Conservation (phyloP, 2,113 vertebrate species). For the Meriones unguiculatus region DNA sequence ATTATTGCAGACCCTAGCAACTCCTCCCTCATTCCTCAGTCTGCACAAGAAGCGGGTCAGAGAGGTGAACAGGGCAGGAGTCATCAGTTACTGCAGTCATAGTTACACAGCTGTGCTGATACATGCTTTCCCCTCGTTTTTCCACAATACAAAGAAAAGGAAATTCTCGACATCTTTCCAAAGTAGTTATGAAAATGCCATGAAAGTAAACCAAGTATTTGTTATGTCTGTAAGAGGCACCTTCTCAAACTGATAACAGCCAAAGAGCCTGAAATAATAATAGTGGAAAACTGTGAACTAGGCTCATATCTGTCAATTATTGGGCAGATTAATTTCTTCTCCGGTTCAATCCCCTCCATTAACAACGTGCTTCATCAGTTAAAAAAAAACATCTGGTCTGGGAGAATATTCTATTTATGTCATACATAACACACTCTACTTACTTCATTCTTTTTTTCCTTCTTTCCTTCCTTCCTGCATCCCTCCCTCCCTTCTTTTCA, state of each 20-base stretch:
- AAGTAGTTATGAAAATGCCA: not conserved
- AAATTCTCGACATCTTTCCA: not conserved
- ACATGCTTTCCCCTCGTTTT: slow-evolving; percentile 35
- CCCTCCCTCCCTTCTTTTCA: not conserved
- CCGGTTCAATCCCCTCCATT: not conserved
- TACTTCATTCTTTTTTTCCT: not conserved
- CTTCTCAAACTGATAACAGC: not conserved
- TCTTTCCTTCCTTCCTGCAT: rapidly evolving
- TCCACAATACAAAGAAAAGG: slow-evolving; percentile 61
- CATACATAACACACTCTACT: not conserved
- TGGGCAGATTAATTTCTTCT: not conserved
- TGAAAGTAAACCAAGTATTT: not conserved
- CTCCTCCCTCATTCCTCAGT: not conserved
- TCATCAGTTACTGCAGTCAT: not conserved
- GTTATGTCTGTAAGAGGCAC: not conserved
- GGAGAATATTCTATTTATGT: not conserved
- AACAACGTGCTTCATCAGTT: not conserved
- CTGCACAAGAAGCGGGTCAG: not conserved
- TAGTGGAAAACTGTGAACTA: not conserved
- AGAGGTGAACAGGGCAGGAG: not conserved
- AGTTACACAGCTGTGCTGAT: not conserved
- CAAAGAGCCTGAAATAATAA: not conserved
- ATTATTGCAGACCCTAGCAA: not conserved
- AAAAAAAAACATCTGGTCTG: not conserved
- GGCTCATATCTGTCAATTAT: not conserved